Conservation (phyloP, 2,888 invertebrate genomes). For the Melikaiella ostensackeni region DNA sequence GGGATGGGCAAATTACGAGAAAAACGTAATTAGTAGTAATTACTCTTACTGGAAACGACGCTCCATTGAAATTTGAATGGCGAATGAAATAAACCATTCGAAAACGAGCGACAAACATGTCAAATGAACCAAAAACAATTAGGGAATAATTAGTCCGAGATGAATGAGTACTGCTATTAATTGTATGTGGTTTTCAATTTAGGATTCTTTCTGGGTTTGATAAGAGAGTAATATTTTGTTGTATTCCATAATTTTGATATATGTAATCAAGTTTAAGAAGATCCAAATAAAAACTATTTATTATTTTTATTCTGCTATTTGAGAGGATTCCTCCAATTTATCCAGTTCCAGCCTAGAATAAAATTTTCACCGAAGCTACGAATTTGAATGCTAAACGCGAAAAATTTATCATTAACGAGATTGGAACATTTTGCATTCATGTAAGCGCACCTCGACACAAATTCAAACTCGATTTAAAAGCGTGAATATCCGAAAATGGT, state of each 20-base stretch:
- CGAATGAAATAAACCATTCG: conserved; percentile 24
- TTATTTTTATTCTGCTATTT: too few species aligned
- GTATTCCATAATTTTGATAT: too few species aligned
- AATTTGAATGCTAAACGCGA: conserved; percentile 35
- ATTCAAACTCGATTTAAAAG: conserved; percentile 17
- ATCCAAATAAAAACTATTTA: too few species aligned
- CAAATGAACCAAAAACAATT: conserved; percentile 14
- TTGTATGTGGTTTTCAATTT: neutral
- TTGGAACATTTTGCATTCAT: conserved; percentile 38
- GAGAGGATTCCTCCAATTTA: neutral
- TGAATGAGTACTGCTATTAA: neutral
- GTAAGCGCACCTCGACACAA: conserved; percentile 12
- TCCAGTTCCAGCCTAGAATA: neutral
- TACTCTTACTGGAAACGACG: conserved; percentile 10
- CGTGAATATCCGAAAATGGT: neutral
- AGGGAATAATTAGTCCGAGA: conserved; percentile 12
- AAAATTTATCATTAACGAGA: conserved; percentile 36
- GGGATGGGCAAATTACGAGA: conserved; percentile 41
- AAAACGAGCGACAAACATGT: conserved; percentile 9
- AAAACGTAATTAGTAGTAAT: conserved; percentile 36
- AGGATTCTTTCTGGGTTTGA: neutral
- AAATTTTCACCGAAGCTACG: conserved; percentile 10
- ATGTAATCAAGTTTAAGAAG: too few species aligned
- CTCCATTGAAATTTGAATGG: conserved; percentile 20
- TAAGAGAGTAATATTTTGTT: neutral